These are phyloP conservation scores for Morinoia aosen DNA, from an alignment of 2,888 invertebrate genomes.

Conservation along the genomic window DNA sequence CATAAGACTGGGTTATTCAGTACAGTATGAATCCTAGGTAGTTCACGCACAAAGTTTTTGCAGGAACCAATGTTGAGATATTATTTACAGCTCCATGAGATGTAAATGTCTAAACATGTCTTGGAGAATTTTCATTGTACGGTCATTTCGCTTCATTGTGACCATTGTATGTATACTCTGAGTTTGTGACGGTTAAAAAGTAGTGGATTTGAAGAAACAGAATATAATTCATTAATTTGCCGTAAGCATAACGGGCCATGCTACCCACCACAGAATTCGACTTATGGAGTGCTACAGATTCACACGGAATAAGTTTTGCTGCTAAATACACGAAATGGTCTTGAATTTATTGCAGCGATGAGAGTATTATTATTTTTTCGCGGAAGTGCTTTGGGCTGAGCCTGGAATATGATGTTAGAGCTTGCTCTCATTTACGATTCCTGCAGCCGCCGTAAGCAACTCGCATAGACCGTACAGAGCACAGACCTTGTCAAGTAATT, in stretches of 20 bases:
- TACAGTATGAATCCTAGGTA: no score
- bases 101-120: no score
- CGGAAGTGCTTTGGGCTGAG: neutral
- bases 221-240: neutral
- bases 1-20: no score
- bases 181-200: no score
- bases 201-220: no score
- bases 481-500: neutral
- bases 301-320: neutral
- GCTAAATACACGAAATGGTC: neutral
- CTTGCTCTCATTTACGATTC: neutral
- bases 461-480: neutral
- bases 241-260: neutral
- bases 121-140: no score
- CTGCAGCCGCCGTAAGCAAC: neutral
- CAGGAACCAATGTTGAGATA: no score
- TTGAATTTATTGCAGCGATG: neutral
- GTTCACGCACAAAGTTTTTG: no score
- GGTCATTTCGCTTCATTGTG: no score
- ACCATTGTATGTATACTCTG: no score
- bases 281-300: neutral
- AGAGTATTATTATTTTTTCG: neutral
- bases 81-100: no score
- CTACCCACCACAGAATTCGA: neutral
- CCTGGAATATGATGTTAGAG: neutral